These are phyloP conservation scores for Tetragonula clypearis DNA, from an alignment of 1,140 invertebrate species.

Conservation along the genomic window DNA sequence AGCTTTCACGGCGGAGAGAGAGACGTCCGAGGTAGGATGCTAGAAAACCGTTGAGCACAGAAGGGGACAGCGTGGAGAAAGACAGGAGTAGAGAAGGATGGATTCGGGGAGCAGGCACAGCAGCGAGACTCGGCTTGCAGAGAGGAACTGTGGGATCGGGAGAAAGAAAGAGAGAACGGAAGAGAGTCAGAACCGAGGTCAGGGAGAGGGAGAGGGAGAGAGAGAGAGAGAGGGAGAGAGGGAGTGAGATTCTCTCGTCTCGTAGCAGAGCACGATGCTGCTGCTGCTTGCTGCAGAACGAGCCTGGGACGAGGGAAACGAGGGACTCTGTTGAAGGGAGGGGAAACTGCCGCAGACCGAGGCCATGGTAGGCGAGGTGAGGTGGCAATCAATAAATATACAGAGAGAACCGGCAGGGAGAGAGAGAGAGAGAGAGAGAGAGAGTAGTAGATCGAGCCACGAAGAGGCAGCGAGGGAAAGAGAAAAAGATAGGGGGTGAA, in stretches of 20 bases:
- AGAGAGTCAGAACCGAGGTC: neutral
- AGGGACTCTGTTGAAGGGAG: conserved; percentile 55
- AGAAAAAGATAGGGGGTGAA: conserved; percentile 38
- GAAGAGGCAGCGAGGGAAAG: conserved; percentile 49
- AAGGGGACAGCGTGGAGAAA: conserved; percentile 44
- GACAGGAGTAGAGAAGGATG: neutral
- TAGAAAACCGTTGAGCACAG: conserved; percentile 46
- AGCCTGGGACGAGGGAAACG: conserved; percentile 63
- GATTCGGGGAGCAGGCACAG: no score
- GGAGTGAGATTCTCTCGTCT: conserved; percentile 42
- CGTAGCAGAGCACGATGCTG: conserved; percentile 49
- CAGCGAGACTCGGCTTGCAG: no score
- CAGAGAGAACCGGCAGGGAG: conserved; percentile 76
- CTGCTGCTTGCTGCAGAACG: conserved; percentile 62
- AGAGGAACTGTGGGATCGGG: neutral
- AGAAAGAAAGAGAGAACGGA: neutral
- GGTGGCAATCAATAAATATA: conserved; percentile 82
- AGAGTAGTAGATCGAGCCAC: conserved; percentile 30
- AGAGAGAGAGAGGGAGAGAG: conserved; percentile 30
- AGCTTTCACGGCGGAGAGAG: neutral
- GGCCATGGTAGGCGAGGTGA: conserved; percentile 73
- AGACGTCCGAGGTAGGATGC: neutral
- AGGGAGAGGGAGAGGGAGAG: conserved; percentile 24
- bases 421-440: conserved; percentile 47
- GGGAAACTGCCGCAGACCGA: conserved; percentile 72